A percentile compares a stretch with the other conserved stretches of the same genome.
These are phyloP conservation scores for Serilophus lunatus DNA, from an alignment of 2,113 vertebrate species.

Conservation along the genomic window DNA sequence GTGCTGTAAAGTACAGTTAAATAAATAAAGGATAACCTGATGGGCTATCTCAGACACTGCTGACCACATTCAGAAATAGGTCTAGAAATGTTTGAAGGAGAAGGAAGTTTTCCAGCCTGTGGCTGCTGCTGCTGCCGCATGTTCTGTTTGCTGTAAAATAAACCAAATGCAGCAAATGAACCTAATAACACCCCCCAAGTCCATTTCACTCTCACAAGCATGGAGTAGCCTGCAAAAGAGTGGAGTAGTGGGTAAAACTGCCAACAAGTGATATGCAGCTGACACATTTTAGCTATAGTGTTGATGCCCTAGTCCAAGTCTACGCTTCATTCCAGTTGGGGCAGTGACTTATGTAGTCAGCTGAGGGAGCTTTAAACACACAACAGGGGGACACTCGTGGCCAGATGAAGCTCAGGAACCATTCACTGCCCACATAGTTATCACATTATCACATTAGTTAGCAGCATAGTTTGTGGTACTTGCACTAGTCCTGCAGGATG, in stretches of 20 bases:
- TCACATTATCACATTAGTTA: neutral
- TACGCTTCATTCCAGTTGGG: neutral
- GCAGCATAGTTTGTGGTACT: neutral
- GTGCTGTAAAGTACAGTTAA: neutral
- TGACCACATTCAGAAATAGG: neutral
- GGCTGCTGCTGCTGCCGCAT: neutral
- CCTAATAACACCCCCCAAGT: neutral
- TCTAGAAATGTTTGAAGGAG: neutral
- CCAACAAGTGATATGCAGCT: neutral
- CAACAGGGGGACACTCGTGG: rapidly evolving
- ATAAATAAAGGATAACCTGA: neutral
- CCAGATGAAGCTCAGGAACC: neutral
- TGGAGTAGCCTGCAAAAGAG: neutral
- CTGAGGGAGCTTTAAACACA: neutral
- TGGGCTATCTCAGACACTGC: neutral
- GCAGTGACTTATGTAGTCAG: neutral
- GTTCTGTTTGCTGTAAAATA: neutral
- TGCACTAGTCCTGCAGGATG: neutral
- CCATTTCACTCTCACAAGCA: neutral
- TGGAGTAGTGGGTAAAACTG: neutral
- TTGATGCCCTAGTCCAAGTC: neutral
- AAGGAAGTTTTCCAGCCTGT: neutral
- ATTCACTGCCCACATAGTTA: neutral
- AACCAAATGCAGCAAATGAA: neutral
- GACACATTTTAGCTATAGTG: neutral